phyloP scores from a whole-genome alignment of 2,888 invertebrate species.

The Phengaris arion region DNA sequence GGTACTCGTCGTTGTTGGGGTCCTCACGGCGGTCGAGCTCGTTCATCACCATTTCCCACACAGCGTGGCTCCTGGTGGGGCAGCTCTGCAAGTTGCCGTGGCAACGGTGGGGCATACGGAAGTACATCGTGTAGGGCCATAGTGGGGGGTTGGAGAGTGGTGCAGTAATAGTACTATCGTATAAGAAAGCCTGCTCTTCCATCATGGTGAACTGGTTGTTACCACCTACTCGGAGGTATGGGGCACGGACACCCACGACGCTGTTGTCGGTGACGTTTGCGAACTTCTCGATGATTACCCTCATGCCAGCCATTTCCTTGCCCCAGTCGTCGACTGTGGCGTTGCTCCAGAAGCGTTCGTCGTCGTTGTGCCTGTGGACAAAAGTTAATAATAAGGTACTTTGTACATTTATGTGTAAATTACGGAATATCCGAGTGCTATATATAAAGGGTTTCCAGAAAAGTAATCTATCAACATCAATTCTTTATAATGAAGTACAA shows the following conservation, averaged over 20 bases:
- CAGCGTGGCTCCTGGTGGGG: slow-evolving; percentile 94
- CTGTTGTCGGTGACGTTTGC: slow-evolving; percentile 94
- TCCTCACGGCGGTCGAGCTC: slow-evolving; percentile 95
- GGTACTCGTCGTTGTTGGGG: slow-evolving; percentile 91
- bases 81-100: slow-evolving; percentile 95
- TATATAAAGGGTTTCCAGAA: too few relatives aligned
- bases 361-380: slow-evolving; percentile 88
- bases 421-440: too few relatives aligned
- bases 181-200: slow-evolving; percentile 96
- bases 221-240: slow-evolving; percentile 94
- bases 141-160: slow-evolving; percentile 94
- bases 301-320: slow-evolving; percentile 96
- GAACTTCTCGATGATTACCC: slow-evolving; percentile 93
- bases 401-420: not conserved
- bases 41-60: slow-evolving; percentile 98
- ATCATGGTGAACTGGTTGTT: slow-evolving; percentile 99
- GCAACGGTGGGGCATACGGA: slow-evolving; percentile 96
- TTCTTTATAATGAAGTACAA: too few relatives aligned
- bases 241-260: slow-evolving; percentile 93
- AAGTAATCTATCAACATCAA: too few relatives aligned
- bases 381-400: slow-evolving; percentile 39
- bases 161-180: slow-evolving; percentile 96
- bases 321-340: slow-evolving; percentile 96
- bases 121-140: slow-evolving; percentile 99
- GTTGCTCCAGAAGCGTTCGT: slow-evolving; percentile 95